A percentile compares a stretch with the other conserved stretches of the same genome.
Evolutionary conservation across 2,113 vertebrate species (phyloP).

Genomic region (Crotalus tigris): DNA sequence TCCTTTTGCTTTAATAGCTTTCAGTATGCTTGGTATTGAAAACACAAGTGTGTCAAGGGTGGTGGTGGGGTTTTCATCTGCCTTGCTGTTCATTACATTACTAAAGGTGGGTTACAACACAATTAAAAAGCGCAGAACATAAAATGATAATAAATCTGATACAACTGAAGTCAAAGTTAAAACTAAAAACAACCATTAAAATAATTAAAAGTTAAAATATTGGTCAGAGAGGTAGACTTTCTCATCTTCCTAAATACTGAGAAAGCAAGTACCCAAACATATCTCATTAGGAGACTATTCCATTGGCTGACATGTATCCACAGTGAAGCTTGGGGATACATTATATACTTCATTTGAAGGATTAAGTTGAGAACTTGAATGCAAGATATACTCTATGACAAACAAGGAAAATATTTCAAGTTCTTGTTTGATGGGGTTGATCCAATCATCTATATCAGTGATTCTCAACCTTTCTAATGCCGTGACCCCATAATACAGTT

Average conservation of each 20-base stretch:
- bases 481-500: too few relatives aligned
- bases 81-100: not conserved
- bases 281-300: not conserved
- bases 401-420: not conserved
- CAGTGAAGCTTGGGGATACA: not conserved
- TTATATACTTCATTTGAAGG: not conserved
- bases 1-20: not conserved
- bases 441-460: not conserved
- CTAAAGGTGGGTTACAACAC: not conserved
- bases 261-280: not conserved
- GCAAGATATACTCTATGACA: not conserved
- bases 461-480: too few relatives aligned
- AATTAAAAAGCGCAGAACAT: not conserved
- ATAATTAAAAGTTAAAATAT: not conserved
- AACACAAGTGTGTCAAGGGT: not conserved
- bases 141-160: not conserved
- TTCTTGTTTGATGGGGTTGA: not conserved
- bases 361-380: not conserved
- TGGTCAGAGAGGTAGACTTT: not conserved
- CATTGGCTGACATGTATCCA: not conserved
- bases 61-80: not conserved
- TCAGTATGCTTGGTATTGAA: not conserved
- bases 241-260: not conserved
- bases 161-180: not conserved
- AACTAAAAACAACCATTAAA: not conserved